phyloP scores from a whole-genome alignment of 2,797 vertebrate species.

The Girardinus metallicus region DNA sequence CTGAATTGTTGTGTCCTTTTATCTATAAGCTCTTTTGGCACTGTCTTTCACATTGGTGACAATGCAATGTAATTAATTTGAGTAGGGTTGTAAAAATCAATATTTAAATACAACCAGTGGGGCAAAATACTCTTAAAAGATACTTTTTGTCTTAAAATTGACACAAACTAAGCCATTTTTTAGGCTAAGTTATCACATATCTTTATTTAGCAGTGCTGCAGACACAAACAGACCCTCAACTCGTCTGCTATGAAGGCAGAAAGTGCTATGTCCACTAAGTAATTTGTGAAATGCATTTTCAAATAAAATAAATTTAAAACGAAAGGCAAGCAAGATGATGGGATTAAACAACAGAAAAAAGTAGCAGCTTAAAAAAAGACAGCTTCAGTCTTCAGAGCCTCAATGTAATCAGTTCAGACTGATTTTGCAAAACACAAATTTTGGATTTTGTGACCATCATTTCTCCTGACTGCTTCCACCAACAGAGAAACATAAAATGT shows the following conservation, averaged over 20 bases:
- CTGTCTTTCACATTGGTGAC: background rate
- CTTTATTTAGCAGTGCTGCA: background rate
- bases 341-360: too few species aligned
- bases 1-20: background rate
- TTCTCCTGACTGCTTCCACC: background rate
- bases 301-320: background rate
- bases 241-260: background rate
- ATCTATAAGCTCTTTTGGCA: background rate
- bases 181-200: background rate
- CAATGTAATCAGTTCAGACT: too few species aligned
- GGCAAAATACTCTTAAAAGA: background rate
- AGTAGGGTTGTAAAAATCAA: background rate
- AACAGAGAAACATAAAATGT: background rate
- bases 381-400: too few species aligned
- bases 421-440: background rate
- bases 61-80: background rate
- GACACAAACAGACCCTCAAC: background rate
- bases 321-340: too few species aligned
- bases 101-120: background rate
- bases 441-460: background rate
- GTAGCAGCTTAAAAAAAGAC: too few species aligned
- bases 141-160: background rate
- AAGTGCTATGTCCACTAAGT: background rate
- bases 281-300: background rate
- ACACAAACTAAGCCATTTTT: background rate